Conservation (phyloP, 35 echinoderm and acorn worm species). For the Chiridota heheva region DNA sequence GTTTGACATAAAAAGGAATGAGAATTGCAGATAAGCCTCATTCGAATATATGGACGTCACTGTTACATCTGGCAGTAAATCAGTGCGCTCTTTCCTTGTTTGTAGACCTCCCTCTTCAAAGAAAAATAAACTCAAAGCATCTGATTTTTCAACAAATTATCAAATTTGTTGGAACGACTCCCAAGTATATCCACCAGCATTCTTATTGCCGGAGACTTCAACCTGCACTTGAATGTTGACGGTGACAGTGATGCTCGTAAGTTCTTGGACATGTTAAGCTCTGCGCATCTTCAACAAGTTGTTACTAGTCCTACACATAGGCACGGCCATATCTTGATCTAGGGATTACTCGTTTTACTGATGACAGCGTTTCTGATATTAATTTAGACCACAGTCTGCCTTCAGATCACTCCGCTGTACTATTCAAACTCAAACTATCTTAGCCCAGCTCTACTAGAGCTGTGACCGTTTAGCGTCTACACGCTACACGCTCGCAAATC, state of each 20-base stretch:
- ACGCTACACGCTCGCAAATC: no score
- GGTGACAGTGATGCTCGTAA: slow-evolving; percentile 17
- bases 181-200: not conserved
- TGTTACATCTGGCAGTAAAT: not conserved
- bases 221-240: slow-evolving; percentile 39
- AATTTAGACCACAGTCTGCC: slow-evolving; percentile 23
- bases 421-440: no score
- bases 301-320: slow-evolving; percentile 40
- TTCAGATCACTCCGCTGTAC: slow-evolving; percentile 75
- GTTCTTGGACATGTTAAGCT: slow-evolving; percentile 8
- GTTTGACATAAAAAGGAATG: slow-evolving; percentile 14
- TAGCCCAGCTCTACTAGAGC: no score
- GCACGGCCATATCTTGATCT: slow-evolving; percentile 61
- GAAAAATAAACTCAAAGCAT: not conserved
- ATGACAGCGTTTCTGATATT: not conserved
- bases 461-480: no score
- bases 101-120: not conserved
- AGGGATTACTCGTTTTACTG: slow-evolving; percentile 19
- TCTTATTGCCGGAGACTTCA: slow-evolving; percentile 43
- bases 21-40: slow-evolving; percentile 3
- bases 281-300: slow-evolving; percentile 47
- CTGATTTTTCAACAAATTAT: slow-evolving; percentile 24
- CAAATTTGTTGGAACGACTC: slow-evolving; percentile 13
- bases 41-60: not conserved
- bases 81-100: not conserved